phyloP scores from a whole-genome alignment of 2,888 invertebrate species.

The Germaria angustata region DNA sequence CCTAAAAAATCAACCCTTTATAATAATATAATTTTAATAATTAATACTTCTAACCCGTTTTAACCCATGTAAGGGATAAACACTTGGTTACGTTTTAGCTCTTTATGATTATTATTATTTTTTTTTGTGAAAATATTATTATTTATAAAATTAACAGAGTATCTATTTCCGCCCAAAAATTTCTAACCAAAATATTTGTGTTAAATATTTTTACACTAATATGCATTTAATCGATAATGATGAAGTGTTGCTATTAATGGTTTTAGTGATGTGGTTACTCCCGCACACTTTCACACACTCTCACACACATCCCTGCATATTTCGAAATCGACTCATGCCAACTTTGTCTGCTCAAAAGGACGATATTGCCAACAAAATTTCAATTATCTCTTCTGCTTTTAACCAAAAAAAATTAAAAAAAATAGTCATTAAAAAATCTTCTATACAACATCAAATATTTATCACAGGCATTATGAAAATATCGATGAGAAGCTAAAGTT shows the following conservation, averaged over 20 bases:
- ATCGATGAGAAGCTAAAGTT: constrained; percentile 32
- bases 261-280: constrained; percentile 62
- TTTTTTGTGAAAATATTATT: background rate
- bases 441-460: constrained; percentile 55
- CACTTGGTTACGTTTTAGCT: background rate
- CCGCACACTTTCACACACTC: constrained; percentile 6
- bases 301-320: background rate
- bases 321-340: constrained; percentile 15
- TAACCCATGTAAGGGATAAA: too few relatives aligned
- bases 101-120: background rate
- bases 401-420: background rate
- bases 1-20: too few relatives aligned
- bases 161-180: constrained; percentile 50
- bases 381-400: constrained; percentile 55
- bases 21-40: too few relatives aligned
- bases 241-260: constrained; percentile 63
- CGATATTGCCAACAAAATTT: constrained; percentile 56
- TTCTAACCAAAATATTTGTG: constrained; percentile 51
- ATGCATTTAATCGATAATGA: constrained; percentile 59
- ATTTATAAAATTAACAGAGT: background rate
- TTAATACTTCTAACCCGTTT: too few relatives aligned
- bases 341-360: constrained; percentile 22
- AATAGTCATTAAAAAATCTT: constrained; percentile 3
- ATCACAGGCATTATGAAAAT: constrained; percentile 61
- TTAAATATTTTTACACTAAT: constrained; percentile 40